Conservation (phyloP, 2,888 invertebrate genomes). For the Cataglyphis altisquamis region DNA sequence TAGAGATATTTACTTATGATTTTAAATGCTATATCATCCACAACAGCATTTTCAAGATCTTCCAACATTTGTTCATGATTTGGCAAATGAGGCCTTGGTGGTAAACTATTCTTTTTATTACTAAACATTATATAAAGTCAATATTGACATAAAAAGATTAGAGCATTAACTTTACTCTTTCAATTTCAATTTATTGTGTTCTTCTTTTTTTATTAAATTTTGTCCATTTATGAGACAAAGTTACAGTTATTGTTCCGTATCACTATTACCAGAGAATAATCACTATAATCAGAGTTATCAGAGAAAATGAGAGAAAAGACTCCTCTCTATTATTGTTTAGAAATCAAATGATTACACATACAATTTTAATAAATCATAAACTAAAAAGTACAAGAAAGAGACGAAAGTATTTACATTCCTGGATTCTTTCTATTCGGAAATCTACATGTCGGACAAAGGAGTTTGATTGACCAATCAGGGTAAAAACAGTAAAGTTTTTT, state of each 20-base stretch:
- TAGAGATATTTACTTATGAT: constrained; percentile 74
- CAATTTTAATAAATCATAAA: not conserved
- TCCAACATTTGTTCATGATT: constrained; percentile 80
- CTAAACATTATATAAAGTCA: constrained; percentile 76
- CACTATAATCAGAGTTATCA: not conserved
- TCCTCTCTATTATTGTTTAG: not conserved
- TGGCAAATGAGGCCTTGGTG: constrained; percentile 81
- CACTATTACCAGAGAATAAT: not conserved
- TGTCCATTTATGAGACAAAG: not conserved
- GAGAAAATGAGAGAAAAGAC: not conserved
- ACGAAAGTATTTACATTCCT: not conserved
- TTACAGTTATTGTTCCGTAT: not conserved
- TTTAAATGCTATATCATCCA: constrained; percentile 80
- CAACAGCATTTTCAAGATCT: constrained; percentile 78
- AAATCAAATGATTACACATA: not conserved
- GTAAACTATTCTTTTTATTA: constrained; percentile 81
- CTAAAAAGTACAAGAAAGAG: not conserved
- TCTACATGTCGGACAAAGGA: not conserved
- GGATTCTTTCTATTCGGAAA: too few species aligned
- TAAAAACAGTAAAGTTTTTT: not conserved
- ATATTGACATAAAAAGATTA: not conserved
- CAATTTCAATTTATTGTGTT: not conserved
- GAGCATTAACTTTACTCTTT: not conserved
- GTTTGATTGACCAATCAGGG: not conserved
- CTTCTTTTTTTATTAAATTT: not conserved